A percentile compares a stretch with the other conserved stretches of the same genome.
phyloP scores from a whole-genome alignment of 2,797 vertebrate species.

The Lindbergichthys nudifrons region DNA sequence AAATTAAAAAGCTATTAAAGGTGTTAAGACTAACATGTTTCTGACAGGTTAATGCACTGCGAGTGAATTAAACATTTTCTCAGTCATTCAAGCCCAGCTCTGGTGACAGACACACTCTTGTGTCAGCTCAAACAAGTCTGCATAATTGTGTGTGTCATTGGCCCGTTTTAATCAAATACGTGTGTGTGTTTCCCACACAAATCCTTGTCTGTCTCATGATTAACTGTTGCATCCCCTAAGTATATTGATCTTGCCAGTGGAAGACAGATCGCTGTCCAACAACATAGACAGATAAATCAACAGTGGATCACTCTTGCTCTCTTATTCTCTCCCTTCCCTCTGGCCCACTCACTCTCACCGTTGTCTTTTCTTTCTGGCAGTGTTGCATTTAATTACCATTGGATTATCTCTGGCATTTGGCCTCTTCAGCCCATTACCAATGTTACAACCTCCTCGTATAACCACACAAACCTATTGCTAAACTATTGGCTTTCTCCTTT shows the following conservation, averaged over 20 bases:
- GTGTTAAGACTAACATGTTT: slow-evolving; percentile 23
- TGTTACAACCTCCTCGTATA: slow-evolving; percentile 23
- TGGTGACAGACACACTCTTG: slow-evolving; percentile 35
- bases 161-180: not conserved
- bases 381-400: slow-evolving; percentile 33
- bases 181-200: not conserved
- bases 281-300: slow-evolving; percentile 37
- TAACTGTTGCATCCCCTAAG: slow-evolving; percentile 24
- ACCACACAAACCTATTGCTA: slow-evolving; percentile 1
- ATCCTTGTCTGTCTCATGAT: slow-evolving; percentile 30
- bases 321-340: slow-evolving; percentile 15
- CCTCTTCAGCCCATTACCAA: slow-evolving; percentile 23
- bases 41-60: slow-evolving; percentile 44
- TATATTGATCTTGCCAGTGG: slow-evolving; percentile 46
- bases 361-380: not conserved
- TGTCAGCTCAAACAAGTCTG: slow-evolving; percentile 41
- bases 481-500: slow-evolving; percentile 1
- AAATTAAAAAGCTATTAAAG: slow-evolving; percentile 42
- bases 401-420: slow-evolving; percentile 30
- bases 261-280: slow-evolving; percentile 35
- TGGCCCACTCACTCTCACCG: not conserved
- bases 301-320: slow-evolving; percentile 20
- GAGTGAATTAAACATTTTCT: slow-evolving; percentile 37
- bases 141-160: slow-evolving; percentile 25
- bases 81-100: slow-evolving; percentile 8